Conservation (phyloP, 2,113 vertebrate genomes). For the Solea senegalensis region DNA sequence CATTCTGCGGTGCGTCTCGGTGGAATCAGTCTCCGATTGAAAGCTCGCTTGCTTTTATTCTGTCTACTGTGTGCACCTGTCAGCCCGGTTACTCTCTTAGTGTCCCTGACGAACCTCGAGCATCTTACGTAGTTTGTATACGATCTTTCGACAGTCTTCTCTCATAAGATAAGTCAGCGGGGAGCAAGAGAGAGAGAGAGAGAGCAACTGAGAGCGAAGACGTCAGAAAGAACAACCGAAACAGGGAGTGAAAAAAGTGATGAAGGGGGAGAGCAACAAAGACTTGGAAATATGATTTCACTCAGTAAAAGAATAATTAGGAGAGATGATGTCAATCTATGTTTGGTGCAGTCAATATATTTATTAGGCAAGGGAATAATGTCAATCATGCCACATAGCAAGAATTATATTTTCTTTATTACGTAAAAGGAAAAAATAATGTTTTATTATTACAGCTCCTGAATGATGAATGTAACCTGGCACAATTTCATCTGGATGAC, state of each 20-base stretch:
- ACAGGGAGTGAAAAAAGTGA: neutral
- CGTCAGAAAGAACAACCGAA: neutral
- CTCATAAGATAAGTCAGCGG: conserved; percentile 29
- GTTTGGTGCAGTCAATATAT: conserved; percentile 17
- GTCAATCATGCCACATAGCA: conserved; percentile 19
- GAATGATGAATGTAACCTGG: conserved; percentile 15
- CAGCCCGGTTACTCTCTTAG: no score
- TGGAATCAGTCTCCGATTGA: no score
- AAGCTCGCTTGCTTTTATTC: no score
- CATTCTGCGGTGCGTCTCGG: no score
- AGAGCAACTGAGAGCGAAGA: neutral
- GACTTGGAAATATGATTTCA: conserved; percentile 8
- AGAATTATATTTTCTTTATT: conserved; percentile 21
- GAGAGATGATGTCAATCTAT: conserved; percentile 13
- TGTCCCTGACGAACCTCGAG: no score
- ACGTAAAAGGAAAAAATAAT: conserved; percentile 4
- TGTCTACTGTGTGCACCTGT: no score
- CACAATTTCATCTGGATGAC: neutral
- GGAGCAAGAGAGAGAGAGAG: conserved; percentile 3
- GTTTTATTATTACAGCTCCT: conserved; percentile 9
- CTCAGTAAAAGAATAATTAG: conserved; percentile 22
- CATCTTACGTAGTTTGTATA: neutral
- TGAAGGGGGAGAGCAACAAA: no score
- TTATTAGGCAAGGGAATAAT: conserved; percentile 24
- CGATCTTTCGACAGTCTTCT: conserved; percentile 21